Evolutionary conservation across 2,888 invertebrate species (phyloP), one percentile per base, ranked within the genome.

Genomic region (Epiblema foenella): DNA sequence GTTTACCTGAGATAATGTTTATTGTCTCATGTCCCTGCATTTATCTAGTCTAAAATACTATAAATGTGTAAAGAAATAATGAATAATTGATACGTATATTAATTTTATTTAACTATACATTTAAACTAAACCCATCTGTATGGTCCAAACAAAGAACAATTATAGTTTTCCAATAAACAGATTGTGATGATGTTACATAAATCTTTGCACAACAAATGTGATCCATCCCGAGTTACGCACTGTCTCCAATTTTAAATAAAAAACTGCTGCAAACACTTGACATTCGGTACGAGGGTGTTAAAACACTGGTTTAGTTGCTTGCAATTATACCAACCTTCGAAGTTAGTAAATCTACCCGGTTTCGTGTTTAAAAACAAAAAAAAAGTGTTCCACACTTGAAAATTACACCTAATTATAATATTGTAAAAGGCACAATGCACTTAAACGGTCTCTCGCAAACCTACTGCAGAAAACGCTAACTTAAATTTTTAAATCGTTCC

Each of bases 381-480:
- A 68, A 69, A 65, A 71, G 17, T 56, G 46, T 29, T 65, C 57
- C 59, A 39, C 64, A 59, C 62, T 67, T 57, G 18, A 51, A 66
- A 71, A 71, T 71, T 56, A 51, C 66, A 17, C 56, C 60, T 54
- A 67, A 71, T 71, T 67, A 60, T 49, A 51, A 60, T 66, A 71
- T 56, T 56, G 60, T 62, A 56, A 56, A 24, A 60, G 24, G 51
- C 64, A 56, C 58, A 69, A 65, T 62, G 29, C 42, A 54, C 62
- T 60, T 66, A 65, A 70, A 56, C 66, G 60, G 56, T 37, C 42
- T 49, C 54, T 17, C 56, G 62, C 54, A 64, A 39, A 51, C 54
- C n/a, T 52, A 60, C 33, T 59, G 58, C 33, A 69, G 52, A 60
- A 33, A 18, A 57, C 29, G 29, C 9, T 57, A 18, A 70, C 60